Base-by-base conservation (phyloP, 2,888 invertebrate genomes). In the Diploptera punctata region DNA sequence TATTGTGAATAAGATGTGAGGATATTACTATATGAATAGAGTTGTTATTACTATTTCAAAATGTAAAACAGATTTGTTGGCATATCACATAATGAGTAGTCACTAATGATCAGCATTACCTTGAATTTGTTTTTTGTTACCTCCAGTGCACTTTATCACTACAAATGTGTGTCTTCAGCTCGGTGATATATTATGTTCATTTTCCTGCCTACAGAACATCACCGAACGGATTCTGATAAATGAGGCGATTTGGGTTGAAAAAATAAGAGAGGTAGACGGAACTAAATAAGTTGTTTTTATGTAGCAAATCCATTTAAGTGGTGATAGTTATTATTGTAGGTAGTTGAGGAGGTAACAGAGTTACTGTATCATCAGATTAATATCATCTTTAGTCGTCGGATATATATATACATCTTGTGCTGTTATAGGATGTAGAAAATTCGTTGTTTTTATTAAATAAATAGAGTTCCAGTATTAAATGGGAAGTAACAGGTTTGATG, bases 181-280 rank as follows among this genome's bases (percentile, higher is more conserved):
- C 47, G n/a, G 33, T 68, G 52, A 67, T 26, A 67, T 68, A n/a
- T 33, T 61, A 47, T 60, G 73, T 68, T 70, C 38, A 67, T 73
- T 73, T 67, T 75, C 72, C 72, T 73, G 72, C 88, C 89, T 90
- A 88, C 93, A 95, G 95, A 95, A 95, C 89, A 93, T 95, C 91
- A 95, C 94, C 88, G 94, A 95, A 91, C 92, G 93, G 89, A 92
- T 94, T 87, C 93, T 95, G 89, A 90, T 95, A 89, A 95, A 95
- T 89, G 94, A 95, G 89, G 94, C 93, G 84, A 91, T 92, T 88
- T 95, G 95, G 95, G 93, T 94, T 87, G 91, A 92, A 86, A 91
- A 93, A 87, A 94, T 93, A 85, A 91, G 92, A 91, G 95, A 95
- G 95, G 95, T 95, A 94, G 74, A 67, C 29, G 18, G 38, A 65